These are phyloP conservation scores for Pseudoatta argentina DNA, from an alignment of 1,140 invertebrate species.

Conservation along the genomic window DNA sequence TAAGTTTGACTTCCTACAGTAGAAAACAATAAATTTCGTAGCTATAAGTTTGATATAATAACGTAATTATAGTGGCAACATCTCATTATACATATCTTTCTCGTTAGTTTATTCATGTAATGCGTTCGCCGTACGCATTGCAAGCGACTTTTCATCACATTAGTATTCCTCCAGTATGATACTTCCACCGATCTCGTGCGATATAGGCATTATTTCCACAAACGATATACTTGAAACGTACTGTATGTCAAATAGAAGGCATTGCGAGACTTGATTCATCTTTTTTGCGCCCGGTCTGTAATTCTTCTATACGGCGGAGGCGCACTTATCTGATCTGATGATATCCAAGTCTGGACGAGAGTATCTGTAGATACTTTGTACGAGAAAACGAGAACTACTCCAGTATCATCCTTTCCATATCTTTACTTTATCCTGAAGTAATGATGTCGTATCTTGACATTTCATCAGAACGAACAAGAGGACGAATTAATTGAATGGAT, in stretches of 20 bases:
- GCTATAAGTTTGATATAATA: neutral
- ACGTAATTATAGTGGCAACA: slow-evolving; percentile 3
- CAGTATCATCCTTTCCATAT: slow-evolving; percentile 31
- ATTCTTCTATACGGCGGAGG: slow-evolving; percentile 55
- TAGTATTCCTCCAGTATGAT: slow-evolving; percentile 52
- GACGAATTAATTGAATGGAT: slow-evolving; percentile 44
- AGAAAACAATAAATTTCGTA: neutral
- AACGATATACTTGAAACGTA: slow-evolving; percentile 38
- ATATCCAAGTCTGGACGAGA: slow-evolving; percentile 30
- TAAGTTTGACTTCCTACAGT: neutral
- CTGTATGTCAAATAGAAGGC: slow-evolving; percentile 62
- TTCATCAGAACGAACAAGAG: slow-evolving; percentile 42
- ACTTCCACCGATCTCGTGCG: slow-evolving; percentile 50
- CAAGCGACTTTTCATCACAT: slow-evolving; percentile 52
- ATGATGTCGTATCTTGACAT: slow-evolving; percentile 44
- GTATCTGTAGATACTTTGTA: slow-evolving; percentile 21
- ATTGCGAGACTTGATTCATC: slow-evolving; percentile 55
- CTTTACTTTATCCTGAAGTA: slow-evolving; percentile 41
- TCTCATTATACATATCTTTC: slow-evolving; percentile 16
- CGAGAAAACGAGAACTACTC: slow-evolving; percentile 2
- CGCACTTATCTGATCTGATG: slow-evolving; percentile 56
- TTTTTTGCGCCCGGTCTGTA: slow-evolving; percentile 64
- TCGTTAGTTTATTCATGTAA: slow-evolving; percentile 28
- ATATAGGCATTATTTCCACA: slow-evolving; percentile 62
- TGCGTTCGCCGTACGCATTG: slow-evolving; percentile 5